Conservation (phyloP, 2,113 vertebrate genomes). For the Vidua chalybeata region DNA sequence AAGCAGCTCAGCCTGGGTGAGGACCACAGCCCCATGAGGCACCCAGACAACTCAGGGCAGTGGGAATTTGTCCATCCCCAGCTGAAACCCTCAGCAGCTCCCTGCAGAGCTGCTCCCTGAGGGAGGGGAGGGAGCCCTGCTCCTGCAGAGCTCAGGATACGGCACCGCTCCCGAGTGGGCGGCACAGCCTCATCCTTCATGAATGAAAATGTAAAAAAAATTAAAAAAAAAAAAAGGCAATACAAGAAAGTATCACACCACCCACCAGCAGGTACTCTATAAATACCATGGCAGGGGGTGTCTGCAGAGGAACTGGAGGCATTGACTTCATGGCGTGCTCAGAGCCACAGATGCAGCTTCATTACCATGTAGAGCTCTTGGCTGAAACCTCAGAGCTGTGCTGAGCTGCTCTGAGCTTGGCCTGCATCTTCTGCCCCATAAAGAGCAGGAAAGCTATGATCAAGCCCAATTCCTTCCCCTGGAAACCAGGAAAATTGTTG, state of each 20-base stretch:
- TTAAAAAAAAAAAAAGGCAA: background rate
- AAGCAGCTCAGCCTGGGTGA: background rate
- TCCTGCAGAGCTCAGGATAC: background rate
- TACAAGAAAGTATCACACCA: slow-evolving; percentile 43
- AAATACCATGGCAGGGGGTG: slow-evolving; percentile 64
- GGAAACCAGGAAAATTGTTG: background rate
- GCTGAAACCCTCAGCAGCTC: background rate
- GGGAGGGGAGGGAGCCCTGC: background rate
- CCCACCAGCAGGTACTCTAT: slow-evolving; percentile 63
- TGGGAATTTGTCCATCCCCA: background rate
- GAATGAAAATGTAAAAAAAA: slow-evolving; percentile 19
- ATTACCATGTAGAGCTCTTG: slow-evolving; percentile 6
- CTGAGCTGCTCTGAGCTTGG: background rate
- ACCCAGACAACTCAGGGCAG: accelerated
- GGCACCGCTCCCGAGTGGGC: slow-evolving; percentile 1
- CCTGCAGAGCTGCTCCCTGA: background rate
- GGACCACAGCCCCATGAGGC: background rate
- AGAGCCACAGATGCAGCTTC: background rate
- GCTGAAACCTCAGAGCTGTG: background rate
- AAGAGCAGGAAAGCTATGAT: background rate
- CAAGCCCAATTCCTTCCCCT: background rate
- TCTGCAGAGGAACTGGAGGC: slow-evolving; percentile 59
- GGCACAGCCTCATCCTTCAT: slow-evolving; percentile 47
- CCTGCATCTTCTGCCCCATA: background rate
- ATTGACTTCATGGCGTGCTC: slow-evolving; percentile 33